Evolutionary conservation across 2,888 invertebrate genomes (phyloP).

Genomic region (Ennomos fuscantarius): DNA sequence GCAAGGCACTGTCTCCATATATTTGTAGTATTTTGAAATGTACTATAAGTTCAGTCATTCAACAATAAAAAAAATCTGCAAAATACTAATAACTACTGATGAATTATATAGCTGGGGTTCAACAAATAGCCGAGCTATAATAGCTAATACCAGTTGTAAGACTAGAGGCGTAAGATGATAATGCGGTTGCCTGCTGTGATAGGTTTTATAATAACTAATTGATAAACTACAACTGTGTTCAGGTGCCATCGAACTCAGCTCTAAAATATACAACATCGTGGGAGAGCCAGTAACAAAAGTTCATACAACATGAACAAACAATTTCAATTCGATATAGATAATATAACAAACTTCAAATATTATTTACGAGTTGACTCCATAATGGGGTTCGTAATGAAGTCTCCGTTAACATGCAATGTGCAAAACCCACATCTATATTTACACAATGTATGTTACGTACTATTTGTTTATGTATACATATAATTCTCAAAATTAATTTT

Average conservation of each 20-base stretch:
- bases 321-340: conserved; percentile 48
- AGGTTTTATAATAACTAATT: not conserved
- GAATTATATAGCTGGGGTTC: conserved; percentile 2
- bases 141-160: not conserved
- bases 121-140: conserved; percentile 6
- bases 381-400: conserved; percentile 57
- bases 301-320: conserved; percentile 40
- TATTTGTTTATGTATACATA: conserved; percentile 58
- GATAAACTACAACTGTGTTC: conserved; percentile 6
- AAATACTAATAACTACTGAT: conserved; percentile 5
- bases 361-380: conserved; percentile 49
- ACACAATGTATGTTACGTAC: conserved; percentile 64
- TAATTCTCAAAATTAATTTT: conserved; percentile 74
- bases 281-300: conserved; percentile 52
- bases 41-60: conserved; percentile 12
- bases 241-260: conserved; percentile 18
- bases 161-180: conserved; percentile 1
- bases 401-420: conserved; percentile 68
- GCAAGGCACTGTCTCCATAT: conserved; percentile 2
- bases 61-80: conserved; percentile 4
- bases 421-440: conserved; percentile 69
- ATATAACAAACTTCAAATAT: conserved; percentile 53
- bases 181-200: conserved; percentile 6
- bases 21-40: conserved; percentile 1
- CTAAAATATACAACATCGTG: conserved; percentile 29